phyloP scores from a whole-genome alignment of 2,888 invertebrate species.

The Trilocha varians region DNA sequence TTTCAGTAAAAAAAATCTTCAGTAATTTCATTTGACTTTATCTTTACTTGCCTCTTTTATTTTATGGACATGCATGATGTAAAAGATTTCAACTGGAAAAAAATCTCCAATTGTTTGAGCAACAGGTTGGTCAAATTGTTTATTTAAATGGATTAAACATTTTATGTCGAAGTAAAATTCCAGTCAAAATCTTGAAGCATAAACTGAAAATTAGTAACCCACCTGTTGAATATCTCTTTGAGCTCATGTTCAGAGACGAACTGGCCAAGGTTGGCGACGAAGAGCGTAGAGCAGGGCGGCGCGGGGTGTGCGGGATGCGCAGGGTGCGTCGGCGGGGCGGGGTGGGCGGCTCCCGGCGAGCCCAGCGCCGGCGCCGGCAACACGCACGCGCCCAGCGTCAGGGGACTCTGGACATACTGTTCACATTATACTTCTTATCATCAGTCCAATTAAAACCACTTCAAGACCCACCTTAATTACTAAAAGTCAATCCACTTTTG shows the following conservation, averaged over 20 bases:
- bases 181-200: constrained; percentile 28
- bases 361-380: constrained; percentile 94
- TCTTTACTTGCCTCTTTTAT: constrained; percentile 11
- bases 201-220: constrained; percentile 13
- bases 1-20: too few relatives aligned
- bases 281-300: constrained; percentile 96
- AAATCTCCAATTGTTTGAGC: constrained; percentile 3
- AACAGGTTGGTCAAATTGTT: too few relatives aligned
- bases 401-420: constrained; percentile 45
- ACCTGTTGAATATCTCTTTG: constrained; percentile 99
- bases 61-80: constrained; percentile 47
- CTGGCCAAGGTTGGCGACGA: constrained; percentile 98
- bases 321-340: constrained; percentile 79
- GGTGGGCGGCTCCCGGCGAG: constrained; percentile 82
- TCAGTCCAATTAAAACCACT: too few relatives aligned
- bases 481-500: too few relatives aligned
- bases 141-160: background rate
- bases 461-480: too few relatives aligned
- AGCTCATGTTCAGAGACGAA: constrained; percentile 98
- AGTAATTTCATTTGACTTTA: constrained; percentile 6
- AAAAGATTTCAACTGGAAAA: constrained; percentile 36
- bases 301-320: constrained; percentile 82
- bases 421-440: background rate
- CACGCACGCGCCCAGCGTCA: constrained; percentile 83
- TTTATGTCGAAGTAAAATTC: constrained; percentile 16